Conservation (phyloP, 2,113 vertebrate species). For the Brachypteracias leptosomus region DNA sequence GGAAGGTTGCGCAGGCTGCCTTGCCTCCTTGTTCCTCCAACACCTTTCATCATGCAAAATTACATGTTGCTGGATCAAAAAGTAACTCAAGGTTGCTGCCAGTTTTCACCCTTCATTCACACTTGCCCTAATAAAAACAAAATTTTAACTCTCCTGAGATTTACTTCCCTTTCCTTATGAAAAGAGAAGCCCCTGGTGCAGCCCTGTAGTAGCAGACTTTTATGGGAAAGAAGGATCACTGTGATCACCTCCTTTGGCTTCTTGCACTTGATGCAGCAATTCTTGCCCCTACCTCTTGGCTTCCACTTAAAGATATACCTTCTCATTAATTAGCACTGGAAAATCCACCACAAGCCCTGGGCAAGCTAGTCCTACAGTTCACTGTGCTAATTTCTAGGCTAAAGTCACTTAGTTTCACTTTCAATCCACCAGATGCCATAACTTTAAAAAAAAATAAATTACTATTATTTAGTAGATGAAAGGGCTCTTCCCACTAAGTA, state of each 20-base stretch:
- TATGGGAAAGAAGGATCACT: background rate
- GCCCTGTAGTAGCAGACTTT: background rate
- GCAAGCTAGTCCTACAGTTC: background rate
- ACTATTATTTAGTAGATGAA: background rate
- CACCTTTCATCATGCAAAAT: background rate
- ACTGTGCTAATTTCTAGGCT: background rate
- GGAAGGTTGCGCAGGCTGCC: background rate
- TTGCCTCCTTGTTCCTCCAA: background rate
- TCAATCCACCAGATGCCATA: rapidly evolving
- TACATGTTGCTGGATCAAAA: background rate
- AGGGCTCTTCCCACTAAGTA: background rate
- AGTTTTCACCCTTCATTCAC: background rate
- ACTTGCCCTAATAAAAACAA: background rate
- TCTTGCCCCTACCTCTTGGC: background rate
- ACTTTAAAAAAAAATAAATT: no score
- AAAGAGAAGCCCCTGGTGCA: background rate
- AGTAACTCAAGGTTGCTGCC: background rate
- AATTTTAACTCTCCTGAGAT: background rate
- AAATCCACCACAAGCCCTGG: background rate
- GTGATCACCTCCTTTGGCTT: background rate
- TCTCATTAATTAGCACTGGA: background rate
- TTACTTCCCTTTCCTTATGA: background rate
- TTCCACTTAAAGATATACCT: background rate
- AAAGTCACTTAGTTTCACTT: background rate
- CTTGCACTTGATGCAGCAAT: background rate